Evolutionary conservation across 2,797 vertebrate species (phyloP).

Genomic region (Lepus oiostolus): DNA sequence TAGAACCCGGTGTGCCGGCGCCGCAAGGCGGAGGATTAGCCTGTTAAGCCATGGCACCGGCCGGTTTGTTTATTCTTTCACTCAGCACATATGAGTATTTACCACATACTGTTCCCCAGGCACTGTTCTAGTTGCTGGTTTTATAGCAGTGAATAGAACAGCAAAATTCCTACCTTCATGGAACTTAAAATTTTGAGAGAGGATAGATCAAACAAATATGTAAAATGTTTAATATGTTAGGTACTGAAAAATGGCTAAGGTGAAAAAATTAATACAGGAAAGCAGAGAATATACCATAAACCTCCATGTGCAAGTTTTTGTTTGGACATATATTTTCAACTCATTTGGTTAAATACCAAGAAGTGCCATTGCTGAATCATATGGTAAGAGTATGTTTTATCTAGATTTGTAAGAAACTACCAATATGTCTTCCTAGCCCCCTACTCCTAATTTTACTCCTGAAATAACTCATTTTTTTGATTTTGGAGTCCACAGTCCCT

Average conservation of each 20-base stretch:
- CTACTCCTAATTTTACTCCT: neutral
- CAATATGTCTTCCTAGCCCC: neutral
- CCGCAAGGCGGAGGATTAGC: no score
- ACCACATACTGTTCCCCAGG: neutral
- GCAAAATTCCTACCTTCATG: slow-evolving; percentile 6
- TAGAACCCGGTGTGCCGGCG: no score
- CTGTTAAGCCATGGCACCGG: no score
- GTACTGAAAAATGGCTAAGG: neutral
- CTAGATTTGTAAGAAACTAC: neutral
- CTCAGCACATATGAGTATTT: neutral
- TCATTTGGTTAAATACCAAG: no score
- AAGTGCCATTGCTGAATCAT: neutral
- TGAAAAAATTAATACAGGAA: neutral
- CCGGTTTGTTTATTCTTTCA: neutral
- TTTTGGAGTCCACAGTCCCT: neutral
- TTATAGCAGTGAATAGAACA: neutral
- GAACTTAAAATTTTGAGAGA: slow-evolving; percentile 12
- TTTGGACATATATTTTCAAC: no score
- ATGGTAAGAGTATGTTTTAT: neutral
- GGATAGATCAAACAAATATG: slow-evolving; percentile 12
- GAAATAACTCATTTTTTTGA: neutral
- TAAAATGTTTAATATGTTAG: neutral
- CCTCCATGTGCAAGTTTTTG: neutral
- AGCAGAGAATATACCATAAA: slow-evolving; percentile 5
- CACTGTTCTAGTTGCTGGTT: neutral